Evolutionary conservation across 2,888 invertebrate species (phyloP).

Genomic region (Conomelus anceps): DNA sequence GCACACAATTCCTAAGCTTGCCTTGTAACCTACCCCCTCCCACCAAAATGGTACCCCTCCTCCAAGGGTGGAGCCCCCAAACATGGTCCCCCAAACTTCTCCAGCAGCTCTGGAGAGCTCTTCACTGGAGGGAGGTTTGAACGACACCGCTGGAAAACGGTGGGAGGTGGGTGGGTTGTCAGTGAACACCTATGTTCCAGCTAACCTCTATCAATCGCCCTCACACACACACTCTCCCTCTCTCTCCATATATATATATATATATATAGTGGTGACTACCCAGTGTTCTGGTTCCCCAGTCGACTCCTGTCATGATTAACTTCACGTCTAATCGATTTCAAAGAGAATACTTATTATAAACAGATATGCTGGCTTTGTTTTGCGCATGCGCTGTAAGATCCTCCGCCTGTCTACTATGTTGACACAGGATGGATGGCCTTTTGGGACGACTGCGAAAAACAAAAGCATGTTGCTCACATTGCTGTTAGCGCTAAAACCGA

Average conservation of each 20-base stretch:
- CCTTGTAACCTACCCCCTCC: not conserved
- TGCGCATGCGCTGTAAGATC: not conserved
- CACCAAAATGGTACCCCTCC: too few species aligned
- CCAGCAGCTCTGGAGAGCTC: not conserved
- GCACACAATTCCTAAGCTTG: not conserved
- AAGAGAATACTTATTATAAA: constrained; percentile 11
- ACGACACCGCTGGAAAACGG: too few species aligned
- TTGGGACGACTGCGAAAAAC: not conserved
- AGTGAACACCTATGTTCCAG: not conserved
- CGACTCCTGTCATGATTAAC: constrained; percentile 1
- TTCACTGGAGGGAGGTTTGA: too few species aligned
- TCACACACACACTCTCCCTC: not conserved
- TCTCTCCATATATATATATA: not conserved
- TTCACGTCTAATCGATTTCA: constrained; percentile 8
- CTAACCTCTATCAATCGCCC: not conserved
- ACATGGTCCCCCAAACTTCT: not conserved
- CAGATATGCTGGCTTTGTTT: not conserved
- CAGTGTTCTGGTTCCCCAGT: not conserved
- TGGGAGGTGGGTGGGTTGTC: not conserved
- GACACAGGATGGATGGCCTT: not conserved
- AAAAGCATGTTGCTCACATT: not conserved
- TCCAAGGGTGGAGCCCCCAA: not conserved
- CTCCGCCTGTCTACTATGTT: not conserved
- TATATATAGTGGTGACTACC: not conserved
- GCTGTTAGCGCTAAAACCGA: too few species aligned